These are phyloP conservation scores for Platyrinchus mystaceus DNA, from an alignment of 2,797 vertebrate genomes.

Conservation along the genomic window DNA sequence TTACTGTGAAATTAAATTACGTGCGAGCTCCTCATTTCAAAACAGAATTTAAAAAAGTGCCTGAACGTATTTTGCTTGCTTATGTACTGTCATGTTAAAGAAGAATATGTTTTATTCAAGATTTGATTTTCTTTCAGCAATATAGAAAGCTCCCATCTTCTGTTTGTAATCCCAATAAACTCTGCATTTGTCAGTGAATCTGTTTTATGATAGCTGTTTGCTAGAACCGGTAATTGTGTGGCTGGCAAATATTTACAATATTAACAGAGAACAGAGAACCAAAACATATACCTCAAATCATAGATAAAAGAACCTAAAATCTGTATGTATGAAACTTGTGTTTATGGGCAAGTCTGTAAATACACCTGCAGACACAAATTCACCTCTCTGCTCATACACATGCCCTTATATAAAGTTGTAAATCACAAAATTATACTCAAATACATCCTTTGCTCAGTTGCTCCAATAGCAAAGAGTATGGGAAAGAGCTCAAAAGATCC, in stretches of 20 bases:
- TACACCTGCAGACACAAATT: background rate
- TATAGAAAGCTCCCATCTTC: background rate
- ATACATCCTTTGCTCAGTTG: background rate
- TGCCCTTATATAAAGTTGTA: background rate
- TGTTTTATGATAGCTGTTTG: background rate
- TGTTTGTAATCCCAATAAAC: background rate
- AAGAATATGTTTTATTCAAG: background rate
- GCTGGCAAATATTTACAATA: background rate
- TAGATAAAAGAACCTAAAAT: background rate
- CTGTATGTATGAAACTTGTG: background rate
- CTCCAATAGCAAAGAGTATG: background rate
- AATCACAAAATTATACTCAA: background rate
- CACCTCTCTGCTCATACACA: background rate
- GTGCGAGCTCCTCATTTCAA: slow-evolving; percentile 20
- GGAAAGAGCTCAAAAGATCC: background rate
- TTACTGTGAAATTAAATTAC: slow-evolving; percentile 64
- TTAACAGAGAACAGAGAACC: background rate
- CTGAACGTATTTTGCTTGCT: slow-evolving; percentile 56
- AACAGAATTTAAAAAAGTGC: slow-evolving; percentile 48
- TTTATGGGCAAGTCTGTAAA: background rate
- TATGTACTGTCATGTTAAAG: slow-evolving; percentile 23
- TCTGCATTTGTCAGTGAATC: background rate
- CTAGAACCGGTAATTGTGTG: background rate
- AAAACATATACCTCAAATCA: background rate
- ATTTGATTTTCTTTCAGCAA: background rate